Evolutionary conservation across 2,113 vertebrate genomes (phyloP).

Genomic region (Brachirus orientalis): DNA sequence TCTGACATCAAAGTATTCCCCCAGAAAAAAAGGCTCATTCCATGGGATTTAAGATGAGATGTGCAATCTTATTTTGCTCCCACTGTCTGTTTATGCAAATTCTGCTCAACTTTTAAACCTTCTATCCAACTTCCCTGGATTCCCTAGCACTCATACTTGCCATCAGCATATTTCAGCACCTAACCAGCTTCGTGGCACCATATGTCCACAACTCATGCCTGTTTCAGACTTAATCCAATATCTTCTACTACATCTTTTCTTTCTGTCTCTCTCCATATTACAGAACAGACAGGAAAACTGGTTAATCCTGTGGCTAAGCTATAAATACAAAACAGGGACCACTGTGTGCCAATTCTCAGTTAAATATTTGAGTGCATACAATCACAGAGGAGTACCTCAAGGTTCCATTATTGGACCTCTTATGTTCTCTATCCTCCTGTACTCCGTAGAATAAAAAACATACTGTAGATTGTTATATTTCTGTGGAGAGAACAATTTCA

Average conservation of each 20-base stretch:
- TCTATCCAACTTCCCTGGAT: slow-evolving; percentile 61
- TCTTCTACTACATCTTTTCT: no score
- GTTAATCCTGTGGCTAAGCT: neutral
- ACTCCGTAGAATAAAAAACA: neutral
- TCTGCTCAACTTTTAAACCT: slow-evolving; percentile 57
- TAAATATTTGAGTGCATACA: neutral
- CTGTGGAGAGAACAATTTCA: neutral
- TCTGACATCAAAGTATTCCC: slow-evolving; percentile 67
- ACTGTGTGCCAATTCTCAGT: neutral
- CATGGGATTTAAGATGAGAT: slow-evolving; percentile 61
- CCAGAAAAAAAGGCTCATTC: slow-evolving; percentile 45
- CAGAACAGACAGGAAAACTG: neutral
- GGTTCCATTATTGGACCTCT: neutral
- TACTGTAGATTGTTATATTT: no score
- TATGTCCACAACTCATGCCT: slow-evolving; percentile 36
- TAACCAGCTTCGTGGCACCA: slow-evolving; percentile 41
- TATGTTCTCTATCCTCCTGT: neutral
- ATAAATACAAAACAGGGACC: neutral
- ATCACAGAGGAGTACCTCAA: slow-evolving; percentile 2
- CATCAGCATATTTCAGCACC: slow-evolving; percentile 58
- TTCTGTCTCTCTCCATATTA: neutral
- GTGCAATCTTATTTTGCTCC: slow-evolving; percentile 52
- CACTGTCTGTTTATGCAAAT: slow-evolving; percentile 63
- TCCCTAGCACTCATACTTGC: slow-evolving; percentile 37
- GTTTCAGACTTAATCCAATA: slow-evolving; percentile 1